A percentile compares a stretch with the other conserved stretches of the same genome.
Conservation (phyloP, 2,797 vertebrate species). For the Enteromius fasciolatus region DNA sequence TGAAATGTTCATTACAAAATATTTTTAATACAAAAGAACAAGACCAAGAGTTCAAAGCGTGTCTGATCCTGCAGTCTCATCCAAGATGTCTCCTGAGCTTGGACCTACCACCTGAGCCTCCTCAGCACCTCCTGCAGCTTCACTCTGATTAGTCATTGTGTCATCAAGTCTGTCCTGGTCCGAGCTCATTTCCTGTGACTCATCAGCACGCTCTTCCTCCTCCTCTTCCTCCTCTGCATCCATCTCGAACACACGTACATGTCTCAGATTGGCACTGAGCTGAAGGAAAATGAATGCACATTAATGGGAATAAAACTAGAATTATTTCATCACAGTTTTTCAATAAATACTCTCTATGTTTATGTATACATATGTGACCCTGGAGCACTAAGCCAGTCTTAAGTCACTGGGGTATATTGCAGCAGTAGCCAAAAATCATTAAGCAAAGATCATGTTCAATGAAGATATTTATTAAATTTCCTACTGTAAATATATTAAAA, state of each 20-base stretch:
- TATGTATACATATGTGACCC: not conserved
- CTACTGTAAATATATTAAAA: too few species aligned
- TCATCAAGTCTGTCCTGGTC: constrained; percentile 80
- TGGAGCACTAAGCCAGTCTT: too few species aligned
- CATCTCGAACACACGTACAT: constrained; percentile 97
- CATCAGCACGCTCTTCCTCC: constrained; percentile 88
- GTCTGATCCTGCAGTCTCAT: constrained; percentile 54
- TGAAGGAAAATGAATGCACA: not conserved
- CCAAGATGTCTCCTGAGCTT: constrained; percentile 55
- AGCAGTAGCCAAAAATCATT: too few species aligned
- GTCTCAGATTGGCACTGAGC: constrained; percentile 94
- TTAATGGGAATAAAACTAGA: not conserved
- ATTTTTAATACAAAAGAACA: constrained; percentile 1
- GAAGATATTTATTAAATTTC: too few species aligned
- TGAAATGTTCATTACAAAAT: constrained; percentile 13
- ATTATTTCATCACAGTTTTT: too few species aligned
- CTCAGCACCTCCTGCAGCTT: constrained; percentile 43
- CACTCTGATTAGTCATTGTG: constrained; percentile 67
- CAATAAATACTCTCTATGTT: not conserved
- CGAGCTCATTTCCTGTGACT: constrained; percentile 76
- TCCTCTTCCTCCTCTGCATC: constrained; percentile 95
- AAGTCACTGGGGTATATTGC: too few species aligned
- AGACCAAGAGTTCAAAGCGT: constrained; percentile 46
- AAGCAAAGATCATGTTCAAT: too few species aligned
- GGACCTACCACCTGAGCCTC: constrained; percentile 70